Conservation (phyloP, 2,113 vertebrate genomes). For the Dipodomys stephensi region DNA sequence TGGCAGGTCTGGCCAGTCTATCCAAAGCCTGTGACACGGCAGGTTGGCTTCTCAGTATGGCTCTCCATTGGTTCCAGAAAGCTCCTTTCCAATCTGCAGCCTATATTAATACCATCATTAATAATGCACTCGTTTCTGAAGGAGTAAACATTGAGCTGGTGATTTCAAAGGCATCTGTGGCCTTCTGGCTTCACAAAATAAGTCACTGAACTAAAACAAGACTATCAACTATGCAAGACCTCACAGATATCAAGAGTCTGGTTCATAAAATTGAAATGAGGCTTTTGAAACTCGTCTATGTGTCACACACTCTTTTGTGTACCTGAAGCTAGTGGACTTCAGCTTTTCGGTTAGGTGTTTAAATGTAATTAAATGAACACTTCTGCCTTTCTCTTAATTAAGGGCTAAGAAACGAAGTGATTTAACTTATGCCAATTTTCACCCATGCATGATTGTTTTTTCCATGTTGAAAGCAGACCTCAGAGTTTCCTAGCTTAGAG, state of each 20-base stretch:
- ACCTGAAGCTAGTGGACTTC: constrained; percentile 47
- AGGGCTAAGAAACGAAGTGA: constrained; percentile 59
- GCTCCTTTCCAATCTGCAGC: too few species aligned
- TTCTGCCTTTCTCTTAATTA: constrained; percentile 68
- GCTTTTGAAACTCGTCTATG: background rate
- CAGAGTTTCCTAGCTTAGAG: constrained; percentile 76
- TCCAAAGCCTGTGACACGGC: background rate
- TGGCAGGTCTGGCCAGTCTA: background rate
- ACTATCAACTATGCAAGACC: background rate
- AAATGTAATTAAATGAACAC: constrained; percentile 72
- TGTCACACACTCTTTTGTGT: background rate
- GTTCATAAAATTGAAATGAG: constrained; percentile 11
- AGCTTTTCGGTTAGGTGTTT: constrained; percentile 62
- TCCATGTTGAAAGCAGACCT: constrained; percentile 50
- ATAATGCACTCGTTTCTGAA: background rate
- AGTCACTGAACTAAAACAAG: background rate
- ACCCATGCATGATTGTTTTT: constrained; percentile 22
- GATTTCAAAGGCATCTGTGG: background rate
- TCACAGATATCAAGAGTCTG: background rate
- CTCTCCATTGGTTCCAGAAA: background rate
- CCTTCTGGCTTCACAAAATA: background rate
- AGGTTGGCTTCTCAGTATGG: background rate
- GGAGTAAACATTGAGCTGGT: background rate
- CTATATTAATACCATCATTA: background rate
- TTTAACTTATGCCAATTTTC: constrained; percentile 68